These are phyloP conservation scores for Amphiura filiformis DNA, from an alignment of 35 echinoderm and acorn worm species.

Conservation along the genomic window DNA sequence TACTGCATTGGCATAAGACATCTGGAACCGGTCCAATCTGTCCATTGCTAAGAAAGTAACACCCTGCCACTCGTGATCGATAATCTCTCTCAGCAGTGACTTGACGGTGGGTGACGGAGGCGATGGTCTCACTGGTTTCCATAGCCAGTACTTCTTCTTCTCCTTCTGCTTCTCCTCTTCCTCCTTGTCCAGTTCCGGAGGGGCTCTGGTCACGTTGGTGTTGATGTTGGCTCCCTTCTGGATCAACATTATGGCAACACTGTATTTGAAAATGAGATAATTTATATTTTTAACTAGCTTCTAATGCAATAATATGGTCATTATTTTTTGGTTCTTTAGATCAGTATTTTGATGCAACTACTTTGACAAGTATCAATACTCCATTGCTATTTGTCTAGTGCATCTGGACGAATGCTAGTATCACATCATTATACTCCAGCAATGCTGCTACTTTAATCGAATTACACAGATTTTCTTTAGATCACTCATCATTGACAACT, in stretches of 20 bases:
- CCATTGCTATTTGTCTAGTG: not conserved
- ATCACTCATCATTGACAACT: too few species aligned
- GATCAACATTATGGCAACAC: constrained; percentile 76
- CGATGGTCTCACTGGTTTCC: constrained; percentile 48
- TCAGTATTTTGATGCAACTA: too few species aligned
- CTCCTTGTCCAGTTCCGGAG: not conserved
- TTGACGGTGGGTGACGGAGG: not conserved
- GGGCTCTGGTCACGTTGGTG: constrained; percentile 32
- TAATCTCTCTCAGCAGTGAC: constrained; percentile 61
- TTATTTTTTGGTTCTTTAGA: too few species aligned
- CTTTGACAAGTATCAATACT: not conserved
- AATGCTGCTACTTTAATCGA: too few species aligned
- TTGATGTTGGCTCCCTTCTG: constrained; percentile 86
- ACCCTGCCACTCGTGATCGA: constrained; percentile 79
- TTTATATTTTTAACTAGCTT: not conserved
- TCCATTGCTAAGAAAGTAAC: constrained; percentile 82
- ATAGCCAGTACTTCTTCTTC: constrained; percentile 51
- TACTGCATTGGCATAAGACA: constrained; percentile 59
- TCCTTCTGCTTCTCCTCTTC: constrained; percentile 45
- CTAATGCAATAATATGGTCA: not conserved
- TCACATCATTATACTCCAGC: too few species aligned
- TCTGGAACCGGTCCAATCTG: constrained; percentile 60
- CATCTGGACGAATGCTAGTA: too few species aligned
- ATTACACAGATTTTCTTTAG: too few species aligned
- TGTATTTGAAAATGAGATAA: constrained; percentile 18